Base-by-base conservation (phyloP, 2,113 vertebrate species). In the Vombatus ursinus region DNA sequence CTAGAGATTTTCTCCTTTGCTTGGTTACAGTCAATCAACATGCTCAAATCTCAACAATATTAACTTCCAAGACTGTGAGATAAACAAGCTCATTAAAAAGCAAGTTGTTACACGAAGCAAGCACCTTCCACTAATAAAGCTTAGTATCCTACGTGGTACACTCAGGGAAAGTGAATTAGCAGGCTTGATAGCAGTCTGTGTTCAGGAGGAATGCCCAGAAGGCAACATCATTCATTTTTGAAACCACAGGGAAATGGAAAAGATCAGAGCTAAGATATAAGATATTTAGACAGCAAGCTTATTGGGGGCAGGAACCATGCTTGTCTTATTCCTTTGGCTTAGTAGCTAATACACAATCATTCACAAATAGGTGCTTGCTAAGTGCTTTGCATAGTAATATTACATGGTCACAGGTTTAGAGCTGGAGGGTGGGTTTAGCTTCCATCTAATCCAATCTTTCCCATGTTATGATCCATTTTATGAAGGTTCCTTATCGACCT, bases 61-160 rank as follows among this genome's bases (percentile, higher is more conserved):
- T 96, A 96, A 25, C 91, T 94, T 96, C 93, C 95, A 93, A 91
- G 96, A 91, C 94, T 89, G 84, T 94, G 93, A 97, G 96, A 96
- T 96, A 95, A 93, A 96, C 95, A 94, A 96, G 94, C 95, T 96
- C 96, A 94, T 97, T 96, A 93, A 95, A 94, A 95, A 97, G 90
- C 91, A 93, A 96, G 95, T 94, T 96, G 95, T 95, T 92, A 93
- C 94, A 44, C 22, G 96, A 92, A 91, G 91, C 91, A 51, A 91
- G 96, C 93, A 93, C 96, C 96, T 96, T 89, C 37, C 48, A 94
- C 94, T 91, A 52, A 92, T 92, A 96, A 90, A 68, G 91, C 91
- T 37, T 92, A 48, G 96, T 89, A 51, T 96, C 57, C 90, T 95
- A 61, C 0, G 16, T 52, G 91, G 52, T 54, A 51, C 0, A 47